Evolutionary conservation across 2,888 invertebrate species (phyloP), one percentile per base, ranked within the genome.

Genomic region (Eupithecia abbreviata): DNA sequence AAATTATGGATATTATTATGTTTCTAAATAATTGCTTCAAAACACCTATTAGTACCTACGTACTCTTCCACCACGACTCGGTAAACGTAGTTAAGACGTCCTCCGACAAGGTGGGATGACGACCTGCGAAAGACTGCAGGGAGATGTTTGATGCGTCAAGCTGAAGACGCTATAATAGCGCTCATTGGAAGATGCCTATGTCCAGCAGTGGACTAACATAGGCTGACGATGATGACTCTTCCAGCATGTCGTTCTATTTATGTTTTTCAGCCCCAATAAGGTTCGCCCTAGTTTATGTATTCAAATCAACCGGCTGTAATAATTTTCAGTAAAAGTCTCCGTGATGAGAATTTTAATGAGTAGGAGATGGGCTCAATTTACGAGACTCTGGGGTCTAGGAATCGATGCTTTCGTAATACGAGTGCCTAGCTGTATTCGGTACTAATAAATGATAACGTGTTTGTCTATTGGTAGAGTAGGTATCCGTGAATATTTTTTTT

Each of bases 311-410:
- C 49, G 66, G 45, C 69, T 47, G 80, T 79, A 80, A 81, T 81
- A 79, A 81, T 80, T 80, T 80, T 77, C 79, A 78, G 80, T 75
- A 79, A 78, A 80, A 80, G 79, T 73, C 77, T 77, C 69, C 77
- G 77, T 72, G 79, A 76, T 80, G 75, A 72, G 81, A 80, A 82
- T 81, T 81, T 79, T 81, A 81, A 81, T 82, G 81, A 80, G 80
- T 74, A 72, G 67, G 75, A 78, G 75, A 80, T 77, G 75, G 79
- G 75, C 71, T 72, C 68, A 74, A 81, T 80, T 81, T 80, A 79
- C 78, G n/a, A 70, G 72, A 15, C 79, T 72, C 76, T 66, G 55
- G 78, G 73, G 80, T 49, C 73, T 72, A 69, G 74, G 73, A 77
- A 79, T 75, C 78, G 79, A 80, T 75, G 79, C 76, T 75, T 43